These are phyloP conservation scores for Ophion slaviceki DNA, from an alignment of 2,888 invertebrate species.

Conservation along the genomic window DNA sequence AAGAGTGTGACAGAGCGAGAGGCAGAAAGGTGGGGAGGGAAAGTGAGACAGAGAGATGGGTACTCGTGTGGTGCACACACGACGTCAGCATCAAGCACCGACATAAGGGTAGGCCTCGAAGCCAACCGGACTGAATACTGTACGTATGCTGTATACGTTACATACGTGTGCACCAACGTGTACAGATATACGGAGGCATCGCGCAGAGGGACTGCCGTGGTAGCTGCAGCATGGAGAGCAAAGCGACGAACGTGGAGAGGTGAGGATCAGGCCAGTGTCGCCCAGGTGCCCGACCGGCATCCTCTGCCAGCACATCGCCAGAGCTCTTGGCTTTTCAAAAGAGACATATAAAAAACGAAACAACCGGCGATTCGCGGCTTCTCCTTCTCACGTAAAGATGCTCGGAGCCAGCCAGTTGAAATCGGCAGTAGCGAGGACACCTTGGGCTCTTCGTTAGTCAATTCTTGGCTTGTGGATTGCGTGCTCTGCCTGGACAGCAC, in stretches of 20 bases:
- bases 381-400: neutral
- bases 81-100: conserved; percentile 51
- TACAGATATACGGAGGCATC: conserved; percentile 4
- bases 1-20: conserved; percentile 28
- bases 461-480: conserved; percentile 8
- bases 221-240: conserved; percentile 61
- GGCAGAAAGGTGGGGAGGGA: neutral
- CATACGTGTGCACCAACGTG: conserved; percentile 25
- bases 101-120: conserved; percentile 63
- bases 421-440: conserved; percentile 7
- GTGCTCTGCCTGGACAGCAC: conserved; percentile 1
- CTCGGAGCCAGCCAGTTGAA: neutral
- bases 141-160: conserved; percentile 18
- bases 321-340: neutral
- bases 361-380: conserved; percentile 10
- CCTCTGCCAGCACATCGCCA: conserved; percentile 61
- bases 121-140: conserved; percentile 39
- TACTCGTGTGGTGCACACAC: conserved; percentile 63
- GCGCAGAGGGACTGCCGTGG: conserved; percentile 35
- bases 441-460: neutral
- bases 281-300: conserved; percentile 74
- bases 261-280: conserved; percentile 74
- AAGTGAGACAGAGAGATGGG: conserved; percentile 29
- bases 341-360: neutral
- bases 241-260: conserved; percentile 64